Evolutionary conservation across 35 echinoderm and acorn worm species (phyloP).

Genomic region (Ophioderma brevispina): DNA sequence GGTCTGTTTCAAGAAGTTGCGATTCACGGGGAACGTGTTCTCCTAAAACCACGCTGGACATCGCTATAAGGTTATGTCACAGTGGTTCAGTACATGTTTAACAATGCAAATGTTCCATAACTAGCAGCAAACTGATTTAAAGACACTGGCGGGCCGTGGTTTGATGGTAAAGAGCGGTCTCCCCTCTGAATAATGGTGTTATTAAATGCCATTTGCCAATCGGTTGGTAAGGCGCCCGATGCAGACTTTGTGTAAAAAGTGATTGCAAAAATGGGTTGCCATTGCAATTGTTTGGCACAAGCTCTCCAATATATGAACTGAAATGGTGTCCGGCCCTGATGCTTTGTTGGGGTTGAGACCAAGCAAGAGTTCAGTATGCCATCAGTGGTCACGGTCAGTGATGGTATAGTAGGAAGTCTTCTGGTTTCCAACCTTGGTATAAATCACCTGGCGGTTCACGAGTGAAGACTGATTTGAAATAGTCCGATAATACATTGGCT

Average conservation of each 20-base stretch:
- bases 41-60: conserved; percentile 27
- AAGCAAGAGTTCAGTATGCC: background rate
- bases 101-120: conserved; percentile 4
- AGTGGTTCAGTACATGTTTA: conserved; percentile 20
- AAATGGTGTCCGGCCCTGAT: conserved; percentile 28
- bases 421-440: no score
- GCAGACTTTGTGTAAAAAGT: conserved; percentile 22
- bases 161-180: background rate
- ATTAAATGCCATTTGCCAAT: conserved; percentile 41
- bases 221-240: conserved; percentile 7
- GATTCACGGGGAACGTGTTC: conserved; percentile 42
- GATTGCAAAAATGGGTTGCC: conserved; percentile 20
- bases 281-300: conserved; percentile 5
- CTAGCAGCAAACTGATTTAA: conserved; percentile 32
- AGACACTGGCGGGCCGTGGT: conserved; percentile 24
- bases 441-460: background rate
- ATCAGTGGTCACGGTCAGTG: background rate
- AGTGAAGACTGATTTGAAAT: background rate
- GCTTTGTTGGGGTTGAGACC: conserved; percentile 24
- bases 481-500: background rate
- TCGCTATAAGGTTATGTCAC: conserved; percentile 27
- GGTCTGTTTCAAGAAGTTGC: conserved; percentile 35
- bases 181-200: conserved; percentile 33
- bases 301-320: conserved; percentile 2
- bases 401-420: no score